Conservation (phyloP, 1,140 invertebrate genomes). For the Drosophila biarmipes region DNA sequence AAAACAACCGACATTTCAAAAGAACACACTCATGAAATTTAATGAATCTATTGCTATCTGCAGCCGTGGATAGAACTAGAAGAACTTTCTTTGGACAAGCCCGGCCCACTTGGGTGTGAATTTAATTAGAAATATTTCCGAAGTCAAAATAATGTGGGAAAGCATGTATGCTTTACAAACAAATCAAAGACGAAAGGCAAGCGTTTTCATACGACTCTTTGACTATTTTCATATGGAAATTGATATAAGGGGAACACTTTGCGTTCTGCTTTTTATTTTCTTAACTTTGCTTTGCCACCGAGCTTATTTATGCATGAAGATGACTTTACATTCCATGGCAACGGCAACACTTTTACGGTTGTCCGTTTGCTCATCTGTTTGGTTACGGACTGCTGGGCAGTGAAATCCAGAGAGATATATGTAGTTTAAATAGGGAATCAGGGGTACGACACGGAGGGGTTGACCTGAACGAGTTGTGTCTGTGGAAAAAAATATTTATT, state of each 20-base stretch:
- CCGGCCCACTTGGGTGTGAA: slow-evolving; percentile 49
- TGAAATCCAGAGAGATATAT: slow-evolving; percentile 22
- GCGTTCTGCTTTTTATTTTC: slow-evolving; percentile 22
- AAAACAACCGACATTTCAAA: slow-evolving; percentile 14
- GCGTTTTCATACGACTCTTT: slow-evolving; percentile 20
- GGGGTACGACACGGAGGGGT: neutral
- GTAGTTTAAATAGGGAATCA: too few species aligned
- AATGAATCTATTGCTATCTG: slow-evolving; percentile 67
- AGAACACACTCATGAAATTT: slow-evolving; percentile 69
- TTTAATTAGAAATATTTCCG: slow-evolving; percentile 74
- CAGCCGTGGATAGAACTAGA: slow-evolving; percentile 28
- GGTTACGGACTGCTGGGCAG: slow-evolving; percentile 72
- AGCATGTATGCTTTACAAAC: slow-evolving; percentile 46
- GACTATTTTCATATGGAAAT: slow-evolving; percentile 80
- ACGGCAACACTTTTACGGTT: slow-evolving; percentile 80
- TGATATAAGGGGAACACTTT: slow-evolving; percentile 66
- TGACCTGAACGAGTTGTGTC: slow-evolving; percentile 35
- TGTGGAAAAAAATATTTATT: slow-evolving; percentile 64
- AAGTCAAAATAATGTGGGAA: slow-evolving; percentile 75
- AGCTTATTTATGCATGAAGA: slow-evolving; percentile 82
- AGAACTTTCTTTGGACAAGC: slow-evolving; percentile 27
- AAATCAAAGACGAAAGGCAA: slow-evolving; percentile 61
- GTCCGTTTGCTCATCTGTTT: slow-evolving; percentile 60
- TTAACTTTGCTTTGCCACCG: slow-evolving; percentile 24
- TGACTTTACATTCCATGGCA: slow-evolving; percentile 77